Base-by-base conservation (phyloP, 2,113 vertebrate species). In the Anas platyrhynchos region DNA sequence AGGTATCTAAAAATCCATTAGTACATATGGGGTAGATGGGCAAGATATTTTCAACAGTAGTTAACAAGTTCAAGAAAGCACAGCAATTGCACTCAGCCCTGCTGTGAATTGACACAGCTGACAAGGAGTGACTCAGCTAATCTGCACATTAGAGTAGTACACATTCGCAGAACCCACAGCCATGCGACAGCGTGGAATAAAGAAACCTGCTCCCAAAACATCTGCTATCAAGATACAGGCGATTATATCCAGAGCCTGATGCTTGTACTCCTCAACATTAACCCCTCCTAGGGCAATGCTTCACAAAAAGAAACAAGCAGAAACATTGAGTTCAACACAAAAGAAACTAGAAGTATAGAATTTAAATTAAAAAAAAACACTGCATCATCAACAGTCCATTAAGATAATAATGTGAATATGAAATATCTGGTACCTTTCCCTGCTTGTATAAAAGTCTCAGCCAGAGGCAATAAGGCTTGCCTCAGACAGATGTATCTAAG, bases 111-210 rank as follows among this genome's bases (percentile, higher is more conserved):
- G 36, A 48, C 38, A 58, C 0, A 0, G 79, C 48, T 68, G 71
- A 77, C 69, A 82, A 87, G 62, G 34, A 85, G 69, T 92, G 89
- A 95, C 81, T 95, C 94, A 94, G 91, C 84, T 62, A 3, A 88
- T 62, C 54, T 29, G 50, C 44, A 87, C 62, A 27, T 25, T 65
- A 43, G 32, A 89, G 62, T 27, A 66, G 69, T 72, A 87, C 81
- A 83, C 56, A 88, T 81, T 41, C 41, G 36, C 77, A 91, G 66
- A 84, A 68, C 16, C 16, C 61, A 80, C 36, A 90, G 63, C 23
- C 75, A 88, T 0, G 0, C 62, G 77, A 48, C n/a, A 56, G 66
- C 61, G 75, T 1, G 6, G 46, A 90, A 88, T 63, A 89, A 86
- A 95, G 85, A 84, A 87, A 91, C 67, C 61, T 81, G 36, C 18